Evolutionary conservation across 2,113 vertebrate genomes (phyloP), one percentile per base, ranked within the genome.

Genomic region (Ornithorhynchus anatinus): DNA sequence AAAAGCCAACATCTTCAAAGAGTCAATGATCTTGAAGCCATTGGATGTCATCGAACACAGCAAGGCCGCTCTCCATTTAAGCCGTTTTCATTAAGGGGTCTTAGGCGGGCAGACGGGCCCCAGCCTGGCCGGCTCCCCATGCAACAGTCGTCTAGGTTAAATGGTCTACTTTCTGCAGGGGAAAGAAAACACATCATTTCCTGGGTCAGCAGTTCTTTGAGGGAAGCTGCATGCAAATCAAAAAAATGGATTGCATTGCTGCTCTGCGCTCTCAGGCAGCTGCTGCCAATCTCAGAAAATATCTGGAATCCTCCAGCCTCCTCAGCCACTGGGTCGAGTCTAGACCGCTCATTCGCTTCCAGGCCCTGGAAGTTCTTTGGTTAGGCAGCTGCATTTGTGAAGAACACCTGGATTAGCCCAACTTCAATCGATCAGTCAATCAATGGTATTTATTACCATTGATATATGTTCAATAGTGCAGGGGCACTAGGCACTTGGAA

Each of bases 11-110:
- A 47, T 25, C 50, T 44, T 61, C 50, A 50, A 60, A 62, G 45
- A 59, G 32, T n/a, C n/a, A n/a, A n/a, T n/a, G n/a, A n/a, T n/a
- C n/a, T n/a, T n/a, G n/a, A n/a, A n/a, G n/a, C 23, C 40, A 40
- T 1, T n/a, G 62, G 58, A 31, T 12, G 59, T 42, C n/a, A 22
- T n/a, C n/a, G 22, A n/a, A 36, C 33, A n/a, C 10, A 40, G 53
- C 27, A 50, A 27, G 23, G 25, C 20, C 7, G 51, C 3, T 16
- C 6, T 48, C 12, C 1, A 0, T 15, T 19, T 47, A 33, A 13
- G 38, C 1, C 7, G n/a, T n/a, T n/a, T n/a, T 23, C 43, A 47
- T 54, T 33, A 0, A 0, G 1, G 23, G 0, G 23, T 0, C 0
- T 38, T 40, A 12, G 19, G 39, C 13, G 19, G 19, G 39, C 6